phyloP scores from a whole-genome alignment of 2,888 invertebrate genomes.

The Drosophila lacicola region DNA sequence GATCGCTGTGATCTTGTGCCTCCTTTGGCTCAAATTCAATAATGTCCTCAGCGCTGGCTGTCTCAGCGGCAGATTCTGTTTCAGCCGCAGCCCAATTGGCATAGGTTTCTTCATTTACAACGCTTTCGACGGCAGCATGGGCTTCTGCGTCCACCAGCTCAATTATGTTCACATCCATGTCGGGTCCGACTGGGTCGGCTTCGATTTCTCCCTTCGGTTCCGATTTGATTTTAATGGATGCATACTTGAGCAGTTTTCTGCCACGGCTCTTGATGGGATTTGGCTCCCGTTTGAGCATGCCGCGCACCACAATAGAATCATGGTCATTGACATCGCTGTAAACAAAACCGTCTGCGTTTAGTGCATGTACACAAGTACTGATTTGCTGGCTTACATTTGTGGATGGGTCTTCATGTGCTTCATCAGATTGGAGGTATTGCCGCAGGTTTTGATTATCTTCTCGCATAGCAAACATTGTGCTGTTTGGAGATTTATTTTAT shows the following conservation, averaged over 20 bases:
- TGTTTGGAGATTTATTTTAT: slow-evolving; percentile 54
- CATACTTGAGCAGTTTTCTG: slow-evolving; percentile 27
- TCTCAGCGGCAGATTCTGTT: slow-evolving; percentile 44
- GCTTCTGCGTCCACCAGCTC: slow-evolving; percentile 48
- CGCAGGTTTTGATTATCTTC: slow-evolving; percentile 61
- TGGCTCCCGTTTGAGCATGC: slow-evolving; percentile 47
- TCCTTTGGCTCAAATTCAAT: slow-evolving; percentile 63
- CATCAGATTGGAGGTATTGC: slow-evolving; percentile 64
- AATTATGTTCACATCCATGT: slow-evolving; percentile 37
- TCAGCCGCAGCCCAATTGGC: slow-evolving; percentile 34
- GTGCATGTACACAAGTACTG: background rate
- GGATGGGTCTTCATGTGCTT: slow-evolving; percentile 65
- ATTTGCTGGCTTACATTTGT: slow-evolving; percentile 48
- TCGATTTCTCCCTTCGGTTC: slow-evolving; percentile 7
- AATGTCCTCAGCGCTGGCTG: slow-evolving; percentile 51
- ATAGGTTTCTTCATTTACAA: slow-evolving; percentile 46
- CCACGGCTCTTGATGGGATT: slow-evolving; percentile 21
- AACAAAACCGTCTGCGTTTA: slow-evolving; percentile 17
- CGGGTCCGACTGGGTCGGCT: slow-evolving; percentile 2
- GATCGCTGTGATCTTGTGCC: slow-evolving; percentile 25
- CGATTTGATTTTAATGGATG: slow-evolving; percentile 30
- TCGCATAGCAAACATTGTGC: slow-evolving; percentile 61
- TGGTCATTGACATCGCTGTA: slow-evolving; percentile 58
- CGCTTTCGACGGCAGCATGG: slow-evolving; percentile 32
- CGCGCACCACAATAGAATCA: slow-evolving; percentile 55